Conservation (phyloP, 2,888 invertebrate genomes). For the Euzophera pinguis region DNA sequence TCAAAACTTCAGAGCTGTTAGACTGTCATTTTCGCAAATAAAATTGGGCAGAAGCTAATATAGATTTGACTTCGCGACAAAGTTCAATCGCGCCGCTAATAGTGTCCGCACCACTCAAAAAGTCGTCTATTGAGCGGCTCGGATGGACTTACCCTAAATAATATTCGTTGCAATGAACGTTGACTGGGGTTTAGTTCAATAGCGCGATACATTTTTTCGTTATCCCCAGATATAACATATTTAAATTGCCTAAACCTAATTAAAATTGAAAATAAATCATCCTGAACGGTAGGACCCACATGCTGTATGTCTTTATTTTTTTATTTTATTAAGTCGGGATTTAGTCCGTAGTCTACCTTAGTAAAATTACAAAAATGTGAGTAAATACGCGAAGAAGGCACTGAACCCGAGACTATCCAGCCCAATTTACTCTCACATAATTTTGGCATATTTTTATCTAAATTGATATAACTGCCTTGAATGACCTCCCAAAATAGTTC, state of each 20-base stretch:
- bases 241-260: background rate
- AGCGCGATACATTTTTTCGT: background rate
- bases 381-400: background rate
- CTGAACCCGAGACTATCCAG: background rate
- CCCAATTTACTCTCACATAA: background rate
- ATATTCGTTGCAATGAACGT: background rate
- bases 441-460: background rate
- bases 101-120: no score
- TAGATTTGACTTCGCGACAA: no score
- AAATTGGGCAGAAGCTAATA: no score
- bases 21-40: no score
- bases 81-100: no score
- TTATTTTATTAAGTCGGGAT: constrained; percentile 40
- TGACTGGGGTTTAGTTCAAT: background rate
- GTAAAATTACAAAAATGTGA: background rate
- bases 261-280: background rate
- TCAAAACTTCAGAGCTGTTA: no score
- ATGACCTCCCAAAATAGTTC: background rate
- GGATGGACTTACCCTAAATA: no score
- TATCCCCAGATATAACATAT: background rate
- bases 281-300: background rate
- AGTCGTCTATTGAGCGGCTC: no score
- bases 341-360: no score
- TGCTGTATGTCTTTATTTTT: background rate
- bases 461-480: background rate